Evolutionary conservation across 2,113 vertebrate genomes (phyloP).

Genomic region (Hemiprocne comata): DNA sequence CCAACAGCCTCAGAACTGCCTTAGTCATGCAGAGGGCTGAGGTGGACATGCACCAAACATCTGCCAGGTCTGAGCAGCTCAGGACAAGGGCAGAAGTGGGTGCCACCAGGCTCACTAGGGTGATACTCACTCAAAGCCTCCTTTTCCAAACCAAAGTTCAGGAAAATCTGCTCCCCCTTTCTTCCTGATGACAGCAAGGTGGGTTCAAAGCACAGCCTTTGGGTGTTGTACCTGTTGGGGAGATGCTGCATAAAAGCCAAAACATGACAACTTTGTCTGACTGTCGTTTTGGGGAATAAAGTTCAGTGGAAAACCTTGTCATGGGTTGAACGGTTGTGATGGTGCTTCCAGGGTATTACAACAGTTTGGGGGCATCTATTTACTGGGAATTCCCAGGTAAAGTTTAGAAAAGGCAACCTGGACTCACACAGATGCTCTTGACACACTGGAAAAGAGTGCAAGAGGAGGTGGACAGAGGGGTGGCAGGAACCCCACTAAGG

Average conservation of each 20-base stretch:
- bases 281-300: background rate
- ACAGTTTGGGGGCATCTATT: background rate
- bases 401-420: background rate
- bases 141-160: background rate
- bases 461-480: background rate
- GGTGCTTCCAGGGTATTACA: background rate
- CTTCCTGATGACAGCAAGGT: background rate
- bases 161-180: background rate
- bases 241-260: background rate
- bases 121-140: background rate
- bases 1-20: background rate
- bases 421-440: background rate
- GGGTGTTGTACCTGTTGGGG: background rate
- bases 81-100: background rate
- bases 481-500: background rate
- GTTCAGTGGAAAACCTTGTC: background rate
- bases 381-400: background rate
- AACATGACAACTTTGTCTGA: background rate
- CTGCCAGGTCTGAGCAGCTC: background rate
- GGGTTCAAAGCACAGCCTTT: background rate
- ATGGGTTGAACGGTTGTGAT: background rate
- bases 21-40: background rate
- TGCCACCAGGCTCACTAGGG: rapidly evolving
- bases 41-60: background rate
- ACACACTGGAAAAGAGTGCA: background rate